Base-by-base conservation (phyloP, 2,888 invertebrate species). In the Mycalesis mineus region DNA sequence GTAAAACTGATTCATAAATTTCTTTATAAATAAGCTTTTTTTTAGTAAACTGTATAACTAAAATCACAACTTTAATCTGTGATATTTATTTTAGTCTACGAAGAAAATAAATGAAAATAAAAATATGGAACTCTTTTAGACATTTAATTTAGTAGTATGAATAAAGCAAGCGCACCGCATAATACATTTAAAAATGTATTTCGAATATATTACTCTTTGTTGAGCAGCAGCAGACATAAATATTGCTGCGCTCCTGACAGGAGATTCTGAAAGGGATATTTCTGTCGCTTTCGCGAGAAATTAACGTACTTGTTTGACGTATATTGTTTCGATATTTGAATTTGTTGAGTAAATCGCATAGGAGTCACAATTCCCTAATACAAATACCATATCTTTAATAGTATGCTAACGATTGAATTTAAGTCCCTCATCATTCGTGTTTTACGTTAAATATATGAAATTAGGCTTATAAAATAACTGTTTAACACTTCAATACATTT, bases 261-360 rank as follows among this genome's bases (percentile, higher is more conserved):
- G 55, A 60, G 60, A 60, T 61, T 61, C 60, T 66, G 62, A 60
- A 55, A 45, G 61, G 63, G 60, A 62, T 61, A 62, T 62, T 58
- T 60, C 54, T 53, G 55, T 33, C 57, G 57, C 59, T 60, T 33
- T 60, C 48, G 56, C 50, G 42, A 60, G 57, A 66, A 61, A 65
- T 65, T 63, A 64, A 65, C 61, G 62, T 64, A 65, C 56, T 65
- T 58, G 60, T 64, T 62, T 61, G 55, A 60, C 58, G 65, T 62
- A 62, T 63, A 65, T 64, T 53, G 53, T 40, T 57, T 51, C 39
- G 45, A 52, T 51, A 55, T 47, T 47, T n/a, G 41, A 59, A 61
- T 61, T 65, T 15, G 0, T 6, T 6, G 13, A 11, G 15, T 7
- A 1, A 33, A 33, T n/a, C 47, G 5, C 15, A 11, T 47, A 15